A percentile compares a stretch with the other conserved stretches of the same genome.
Evolutionary conservation across 2,113 vertebrate genomes (phyloP).

Genomic region (mouse (Mus musculus)): GRCm39 chr1:89344501-89345000

Average conservation of each 20-base stretch:
- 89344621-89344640: rapidly evolving
- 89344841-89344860: background rate
- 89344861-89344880: background rate
- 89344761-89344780: background rate
- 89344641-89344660: rapidly evolving
- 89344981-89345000: background rate
- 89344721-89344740: background rate
- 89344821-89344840: background rate
- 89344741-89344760: background rate
- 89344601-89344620: rapidly evolving
- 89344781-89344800: background rate
- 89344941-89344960: rapidly evolving
- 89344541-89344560: background rate
- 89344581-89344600: background rate
- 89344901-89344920: no score
- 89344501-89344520: background rate
- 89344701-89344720: slow-evolving; percentile 47
- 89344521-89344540: background rate
- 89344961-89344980: rapidly evolving
- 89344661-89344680: background rate
- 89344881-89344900: background rate
- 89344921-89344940: background rate
- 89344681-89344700: background rate
- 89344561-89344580: rapidly evolving
- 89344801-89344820: background rate